phyloP scores from a whole-genome alignment of 1,140 invertebrate genomes.

The Drosophila sucinea region DNA sequence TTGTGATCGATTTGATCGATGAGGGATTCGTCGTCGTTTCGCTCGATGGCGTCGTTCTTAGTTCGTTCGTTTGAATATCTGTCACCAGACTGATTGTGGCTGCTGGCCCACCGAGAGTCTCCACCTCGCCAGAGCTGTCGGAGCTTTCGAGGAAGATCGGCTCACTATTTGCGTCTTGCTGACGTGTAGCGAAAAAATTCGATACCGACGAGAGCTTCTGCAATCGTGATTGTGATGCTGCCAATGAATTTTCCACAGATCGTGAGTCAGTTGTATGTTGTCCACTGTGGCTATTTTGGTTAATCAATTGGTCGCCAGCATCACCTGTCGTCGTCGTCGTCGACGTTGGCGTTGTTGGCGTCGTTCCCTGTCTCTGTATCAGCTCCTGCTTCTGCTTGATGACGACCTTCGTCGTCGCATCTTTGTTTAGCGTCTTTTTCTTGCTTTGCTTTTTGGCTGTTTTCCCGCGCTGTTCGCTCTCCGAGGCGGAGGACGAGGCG shows the following conservation, averaged over 20 bases:
- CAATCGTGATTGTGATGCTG: slow-evolving; percentile 85
- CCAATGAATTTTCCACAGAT: slow-evolving; percentile 30
- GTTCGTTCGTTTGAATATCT: slow-evolving; percentile 77
- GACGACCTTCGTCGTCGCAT: slow-evolving; percentile 33
- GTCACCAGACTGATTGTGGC: slow-evolving; percentile 51
- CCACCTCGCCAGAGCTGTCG: slow-evolving; percentile 74
- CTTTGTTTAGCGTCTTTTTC: slow-evolving; percentile 57
- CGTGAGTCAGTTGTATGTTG: slow-evolving; percentile 53
- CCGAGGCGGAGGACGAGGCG: slow-evolving; percentile 54
- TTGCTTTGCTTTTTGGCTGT: slow-evolving; percentile 54
- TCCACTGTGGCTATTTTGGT: slow-evolving; percentile 25
- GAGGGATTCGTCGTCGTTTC: slow-evolving; percentile 36
- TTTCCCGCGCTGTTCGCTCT: slow-evolving; percentile 62
- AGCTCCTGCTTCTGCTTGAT: slow-evolving; percentile 3
- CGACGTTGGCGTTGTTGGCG: not conserved
- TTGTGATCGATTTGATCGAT: slow-evolving; percentile 15
- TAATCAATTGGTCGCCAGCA: slow-evolving; percentile 29
- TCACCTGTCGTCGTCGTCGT: slow-evolving; percentile 4
- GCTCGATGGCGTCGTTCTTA: slow-evolving; percentile 47
- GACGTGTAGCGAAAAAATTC: slow-evolving; percentile 82
- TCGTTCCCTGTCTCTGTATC: not conserved
- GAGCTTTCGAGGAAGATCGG: slow-evolving; percentile 82
- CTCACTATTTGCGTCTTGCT: slow-evolving; percentile 79
- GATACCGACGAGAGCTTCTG: slow-evolving; percentile 83
- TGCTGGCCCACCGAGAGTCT: slow-evolving; percentile 26